Evolutionary conservation across 2,888 invertebrate species (phyloP).

Genomic region (Dioctria rufipes): DNA sequence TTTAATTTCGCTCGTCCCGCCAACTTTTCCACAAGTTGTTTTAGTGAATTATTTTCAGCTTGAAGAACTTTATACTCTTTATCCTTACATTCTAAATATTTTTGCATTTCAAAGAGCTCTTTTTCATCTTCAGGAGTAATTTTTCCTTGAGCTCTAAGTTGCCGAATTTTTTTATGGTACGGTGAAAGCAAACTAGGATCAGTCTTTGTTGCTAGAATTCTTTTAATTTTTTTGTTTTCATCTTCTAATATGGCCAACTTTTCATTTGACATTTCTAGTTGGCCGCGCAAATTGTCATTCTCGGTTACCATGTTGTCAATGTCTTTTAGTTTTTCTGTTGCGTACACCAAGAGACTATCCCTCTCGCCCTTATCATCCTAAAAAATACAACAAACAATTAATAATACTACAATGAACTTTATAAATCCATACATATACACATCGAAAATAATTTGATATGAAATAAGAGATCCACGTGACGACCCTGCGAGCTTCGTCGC

Average conservation of each 20-base stretch:
- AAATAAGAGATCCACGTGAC: too few relatives aligned
- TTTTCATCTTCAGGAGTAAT: conserved; percentile 25
- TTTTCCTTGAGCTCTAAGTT: conserved; percentile 38
- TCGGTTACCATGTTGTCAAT: conserved; percentile 49
- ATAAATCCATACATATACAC: too few relatives aligned
- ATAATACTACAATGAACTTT: too few relatives aligned
- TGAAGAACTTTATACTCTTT: conserved; percentile 64
- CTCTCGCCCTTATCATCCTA: not conserved
- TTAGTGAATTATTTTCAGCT: conserved; percentile 65
- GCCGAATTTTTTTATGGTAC: conserved; percentile 35
- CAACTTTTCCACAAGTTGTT: conserved; percentile 65
- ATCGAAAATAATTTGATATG: too few relatives aligned
- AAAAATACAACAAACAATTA: too few relatives aligned
- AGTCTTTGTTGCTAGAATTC: conserved; percentile 2
- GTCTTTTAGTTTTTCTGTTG: conserved; percentile 39
- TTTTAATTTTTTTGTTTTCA: conserved; percentile 53
- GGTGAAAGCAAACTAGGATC: not conserved
- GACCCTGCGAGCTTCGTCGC: too few relatives aligned
- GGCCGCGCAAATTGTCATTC: conserved; percentile 26
- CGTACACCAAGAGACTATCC: conserved; percentile 47
- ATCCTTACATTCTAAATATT: conserved; percentile 60
- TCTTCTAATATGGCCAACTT: conserved; percentile 9
- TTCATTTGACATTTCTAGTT: conserved; percentile 47
- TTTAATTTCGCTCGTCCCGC: conserved; percentile 58
- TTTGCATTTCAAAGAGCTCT: conserved; percentile 18